These are phyloP conservation scores for Isichthys henryi DNA, from an alignment of 2,113 vertebrate genomes.

Conservation along the genomic window DNA sequence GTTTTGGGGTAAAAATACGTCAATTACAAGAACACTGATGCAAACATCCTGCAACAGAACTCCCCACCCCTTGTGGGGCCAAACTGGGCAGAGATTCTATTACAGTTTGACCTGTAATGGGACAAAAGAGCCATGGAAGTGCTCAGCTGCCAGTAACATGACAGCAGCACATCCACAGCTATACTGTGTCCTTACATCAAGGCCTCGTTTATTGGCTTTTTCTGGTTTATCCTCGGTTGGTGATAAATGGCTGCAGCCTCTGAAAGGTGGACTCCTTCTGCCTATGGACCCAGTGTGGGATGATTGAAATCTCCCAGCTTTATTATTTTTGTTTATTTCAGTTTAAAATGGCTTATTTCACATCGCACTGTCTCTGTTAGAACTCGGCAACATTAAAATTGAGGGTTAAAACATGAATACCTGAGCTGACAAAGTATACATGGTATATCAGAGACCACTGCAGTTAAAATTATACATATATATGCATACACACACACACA, in stretches of 20 bases:
- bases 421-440: neutral
- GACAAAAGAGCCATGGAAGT: constrained; percentile 10
- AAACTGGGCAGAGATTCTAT: constrained; percentile 15
- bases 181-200: neutral
- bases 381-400: neutral
- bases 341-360: neutral
- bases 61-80: neutral
- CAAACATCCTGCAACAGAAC: neutral
- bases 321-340: neutral
- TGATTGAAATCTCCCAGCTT: neutral
- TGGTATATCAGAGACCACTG: neutral
- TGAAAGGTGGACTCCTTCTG: neutral
- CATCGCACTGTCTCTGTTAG: neutral
- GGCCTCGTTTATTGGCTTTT: constrained; percentile 7
- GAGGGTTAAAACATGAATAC: neutral
- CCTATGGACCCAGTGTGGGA: neutral
- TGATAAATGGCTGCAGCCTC: neutral
- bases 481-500: neutral
- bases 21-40: constrained; percentile 14
- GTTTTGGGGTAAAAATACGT: constrained; percentile 2
- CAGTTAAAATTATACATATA: neutral
- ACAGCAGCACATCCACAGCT: neutral
- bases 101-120: neutral
- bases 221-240: neutral
- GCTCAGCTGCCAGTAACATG: constrained; percentile 15